Evolutionary conservation across 2,888 invertebrate species (phyloP).

Genomic region (Parnassius smintheus): DNA sequence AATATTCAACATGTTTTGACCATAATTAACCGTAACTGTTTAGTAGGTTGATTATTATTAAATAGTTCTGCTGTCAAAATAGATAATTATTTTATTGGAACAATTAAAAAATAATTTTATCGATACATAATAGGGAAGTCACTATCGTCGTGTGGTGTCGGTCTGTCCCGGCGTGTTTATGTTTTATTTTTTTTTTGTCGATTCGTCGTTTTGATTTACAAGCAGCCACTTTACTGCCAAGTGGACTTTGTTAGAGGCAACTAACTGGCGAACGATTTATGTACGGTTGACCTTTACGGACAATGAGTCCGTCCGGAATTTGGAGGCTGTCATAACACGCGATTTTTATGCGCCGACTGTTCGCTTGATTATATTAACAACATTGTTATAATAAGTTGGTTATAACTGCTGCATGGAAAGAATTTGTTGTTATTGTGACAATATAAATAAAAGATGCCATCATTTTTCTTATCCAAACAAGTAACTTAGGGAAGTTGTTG

Average conservation of each 20-base stretch:
- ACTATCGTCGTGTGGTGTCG: conserved; percentile 54
- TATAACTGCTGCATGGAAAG: neutral
- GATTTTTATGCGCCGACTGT: conserved; percentile 44
- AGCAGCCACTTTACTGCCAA: conserved; percentile 72
- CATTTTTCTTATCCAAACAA: too few relatives aligned
- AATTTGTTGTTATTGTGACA: too few relatives aligned
- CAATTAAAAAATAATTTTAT: conserved; percentile 30
- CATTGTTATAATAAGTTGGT: conserved; percentile 46
- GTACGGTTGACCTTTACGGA: conserved; percentile 55
- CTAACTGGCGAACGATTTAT: conserved; percentile 76
- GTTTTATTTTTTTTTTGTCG: conserved; percentile 66
- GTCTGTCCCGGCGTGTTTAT: conserved; percentile 58
- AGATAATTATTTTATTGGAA: too few relatives aligned
- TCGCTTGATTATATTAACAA: conserved; percentile 43
- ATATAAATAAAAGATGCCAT: too few relatives aligned
- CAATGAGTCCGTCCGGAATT: conserved; percentile 70
- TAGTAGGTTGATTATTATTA: too few relatives aligned
- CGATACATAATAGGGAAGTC: conserved; percentile 43
- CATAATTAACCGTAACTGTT: too few relatives aligned
- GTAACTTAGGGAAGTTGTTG: too few relatives aligned
- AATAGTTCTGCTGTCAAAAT: too few relatives aligned
- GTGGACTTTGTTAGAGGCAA: conserved; percentile 72
- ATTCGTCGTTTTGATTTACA: conserved; percentile 77
- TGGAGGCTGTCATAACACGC: conserved; percentile 62
- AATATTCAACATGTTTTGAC: too few relatives aligned